These are phyloP conservation scores for Oriolus oriolus DNA, from an alignment of 2,113 vertebrate genomes.

Conservation along the genomic window DNA sequence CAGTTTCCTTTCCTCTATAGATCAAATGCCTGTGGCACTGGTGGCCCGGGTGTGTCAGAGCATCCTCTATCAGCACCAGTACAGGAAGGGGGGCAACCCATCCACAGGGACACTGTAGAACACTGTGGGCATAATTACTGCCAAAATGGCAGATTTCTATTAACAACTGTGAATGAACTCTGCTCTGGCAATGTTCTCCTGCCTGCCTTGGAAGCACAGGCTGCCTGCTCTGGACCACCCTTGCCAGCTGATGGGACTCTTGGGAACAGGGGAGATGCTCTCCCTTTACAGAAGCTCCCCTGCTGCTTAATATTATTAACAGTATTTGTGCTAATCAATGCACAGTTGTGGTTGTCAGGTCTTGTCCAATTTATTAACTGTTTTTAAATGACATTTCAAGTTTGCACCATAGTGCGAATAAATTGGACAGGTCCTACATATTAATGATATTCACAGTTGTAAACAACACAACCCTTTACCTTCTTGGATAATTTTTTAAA, in stretches of 20 bases:
- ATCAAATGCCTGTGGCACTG: neutral
- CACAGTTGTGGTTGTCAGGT: neutral
- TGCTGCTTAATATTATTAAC: neutral
- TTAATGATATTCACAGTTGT: neutral
- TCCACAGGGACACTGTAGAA: neutral
- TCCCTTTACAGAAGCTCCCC: neutral
- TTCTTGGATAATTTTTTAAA: neutral
- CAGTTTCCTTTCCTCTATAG: neutral
- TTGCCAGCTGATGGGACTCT: fast-evolving
- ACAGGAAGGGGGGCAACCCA: neutral
- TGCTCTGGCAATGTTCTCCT: neutral
- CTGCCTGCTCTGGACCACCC: neutral
- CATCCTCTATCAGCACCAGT: neutral
- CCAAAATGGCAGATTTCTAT: neutral
- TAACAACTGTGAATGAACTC: neutral
- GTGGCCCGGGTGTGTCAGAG: neutral
- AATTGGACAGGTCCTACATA: neutral
- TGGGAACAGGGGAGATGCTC: neutral
- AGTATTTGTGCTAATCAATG: neutral
- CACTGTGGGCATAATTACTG: neutral
- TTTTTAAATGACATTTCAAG: neutral
- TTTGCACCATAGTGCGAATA: neutral
- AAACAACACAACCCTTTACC: neutral
- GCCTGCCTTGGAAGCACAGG: neutral
- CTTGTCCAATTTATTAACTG: neutral